Evolutionary conservation across 2,797 vertebrate species (phyloP), one percentile per base, ranked within the genome.

Genomic region (Adrianichthys oophorus): DNA sequence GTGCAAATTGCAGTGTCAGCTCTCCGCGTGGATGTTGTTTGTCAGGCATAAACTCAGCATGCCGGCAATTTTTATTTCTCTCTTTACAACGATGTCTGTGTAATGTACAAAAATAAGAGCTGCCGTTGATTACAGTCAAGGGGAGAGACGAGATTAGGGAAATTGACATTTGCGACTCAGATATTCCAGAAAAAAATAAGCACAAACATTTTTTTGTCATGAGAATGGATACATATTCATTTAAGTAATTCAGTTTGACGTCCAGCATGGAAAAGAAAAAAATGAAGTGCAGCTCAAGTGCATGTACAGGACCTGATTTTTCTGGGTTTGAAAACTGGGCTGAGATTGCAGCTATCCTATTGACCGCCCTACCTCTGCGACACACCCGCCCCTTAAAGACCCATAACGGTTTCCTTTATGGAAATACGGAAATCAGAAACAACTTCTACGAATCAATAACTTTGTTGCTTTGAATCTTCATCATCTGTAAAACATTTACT

Each of bases 1-100:
- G 80, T 82, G 79, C 78, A 83, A 85, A 90, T 86, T 83, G 88
- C 82, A 76, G 85, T 84, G 86, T 89, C 85, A 87, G 82, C 84
- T 77, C 81, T 76, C 76, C 43, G 62, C 16, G 50, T 72, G 82
- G 79, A 85, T 78, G 82, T 86, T 86, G 84, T 88, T 89, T 89
- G 80, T 88, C 82, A 84, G 85, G 75, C 79, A 51, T 85, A 86
- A 88, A 87, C 79, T 81, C 83, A 59, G 81, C 75, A 60, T 58
- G 82, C 66, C 63, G 53, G 79, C 81, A 82, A 82, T 86, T 80
- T 83, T 82, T 79, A 78, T 84, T 87, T 69, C 74, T 76, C 70
- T 78, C 75, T 74, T 80, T 78, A 78, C 70, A 64, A 71, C 77
- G 18, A 80, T 76, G 80, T 87, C 83, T 85, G 84, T 84, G 74